Conservation (phyloP, 2,888 invertebrate genomes). For the Piscicola geometra region DNA sequence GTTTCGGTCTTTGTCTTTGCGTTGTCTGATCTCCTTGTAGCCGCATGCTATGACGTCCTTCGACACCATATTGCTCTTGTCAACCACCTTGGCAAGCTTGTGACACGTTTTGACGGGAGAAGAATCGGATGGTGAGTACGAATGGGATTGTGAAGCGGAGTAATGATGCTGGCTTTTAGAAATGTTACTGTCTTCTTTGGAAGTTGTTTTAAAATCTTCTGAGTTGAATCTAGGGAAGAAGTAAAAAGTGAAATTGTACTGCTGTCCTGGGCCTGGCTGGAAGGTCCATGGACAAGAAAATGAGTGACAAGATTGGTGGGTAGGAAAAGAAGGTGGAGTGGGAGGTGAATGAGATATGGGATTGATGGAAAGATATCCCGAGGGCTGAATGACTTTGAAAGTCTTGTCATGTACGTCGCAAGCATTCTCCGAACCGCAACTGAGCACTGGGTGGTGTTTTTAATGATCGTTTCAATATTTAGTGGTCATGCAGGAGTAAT, state of each 20-base stretch:
- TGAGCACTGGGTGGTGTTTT: conserved; percentile 1
- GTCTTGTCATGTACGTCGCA: conserved; percentile 6
- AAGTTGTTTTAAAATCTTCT: neutral
- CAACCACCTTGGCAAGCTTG: conserved; percentile 14
- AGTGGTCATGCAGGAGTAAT: neutral
- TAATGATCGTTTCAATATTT: conserved; percentile 1
- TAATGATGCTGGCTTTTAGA: neutral
- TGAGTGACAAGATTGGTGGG: neutral
- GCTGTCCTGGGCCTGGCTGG: conserved; percentile 17
- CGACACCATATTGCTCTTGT: conserved; percentile 20
- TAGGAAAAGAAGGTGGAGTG: neutral
- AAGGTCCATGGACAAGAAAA: conserved; percentile 25
- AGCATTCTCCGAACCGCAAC: neutral
- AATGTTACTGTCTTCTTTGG: neutral
- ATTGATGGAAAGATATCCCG: conserved; percentile 7
- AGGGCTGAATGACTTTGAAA: neutral
- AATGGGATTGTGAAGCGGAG: neutral
- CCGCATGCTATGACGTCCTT: conserved; percentile 27
- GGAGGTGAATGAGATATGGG: neutral
- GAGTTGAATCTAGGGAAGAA: neutral
- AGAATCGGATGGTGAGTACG: neutral
- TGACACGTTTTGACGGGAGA: conserved; percentile 9
- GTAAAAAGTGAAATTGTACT: conserved; percentile 22
- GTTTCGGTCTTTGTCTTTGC: neutral
- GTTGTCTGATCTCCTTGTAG: conserved; percentile 6